Conservation (phyloP, 2,797 vertebrate species). For the Phylloscopus collybita region DNA sequence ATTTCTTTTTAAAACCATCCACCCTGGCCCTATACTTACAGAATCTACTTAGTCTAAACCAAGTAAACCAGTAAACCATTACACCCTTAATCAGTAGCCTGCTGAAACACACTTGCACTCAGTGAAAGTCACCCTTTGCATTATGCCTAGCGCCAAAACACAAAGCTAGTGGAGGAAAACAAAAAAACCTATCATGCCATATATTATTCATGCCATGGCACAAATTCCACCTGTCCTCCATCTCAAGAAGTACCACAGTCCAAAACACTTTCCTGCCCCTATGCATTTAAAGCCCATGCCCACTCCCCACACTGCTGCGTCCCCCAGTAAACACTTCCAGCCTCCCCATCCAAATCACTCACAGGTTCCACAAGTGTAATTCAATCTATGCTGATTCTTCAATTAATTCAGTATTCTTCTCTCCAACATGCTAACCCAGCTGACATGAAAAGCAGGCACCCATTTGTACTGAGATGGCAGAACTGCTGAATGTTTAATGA, state of each 20-base stretch:
- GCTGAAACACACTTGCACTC: neutral
- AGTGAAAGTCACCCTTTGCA: neutral
- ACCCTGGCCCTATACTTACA: neutral
- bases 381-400: neutral
- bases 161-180: neutral
- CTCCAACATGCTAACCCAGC: neutral
- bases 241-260: neutral
- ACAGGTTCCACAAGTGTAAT: neutral
- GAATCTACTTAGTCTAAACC: neutral
- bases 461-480: neutral
- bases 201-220: neutral
- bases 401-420: neutral
- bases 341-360: neutral
- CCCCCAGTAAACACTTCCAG: neutral
- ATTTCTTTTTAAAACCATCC: neutral
- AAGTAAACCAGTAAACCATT: neutral
- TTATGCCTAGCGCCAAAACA: neutral
- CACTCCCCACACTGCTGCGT: neutral
- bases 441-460: neutral
- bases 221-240: neutral
- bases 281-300: neutral
- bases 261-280: neutral
- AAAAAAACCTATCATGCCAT: too few species aligned
- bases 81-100: neutral
- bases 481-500: neutral